These are phyloP conservation scores for Villa cingulata DNA, from an alignment of 2,888 invertebrate species.

Conservation along the genomic window DNA sequence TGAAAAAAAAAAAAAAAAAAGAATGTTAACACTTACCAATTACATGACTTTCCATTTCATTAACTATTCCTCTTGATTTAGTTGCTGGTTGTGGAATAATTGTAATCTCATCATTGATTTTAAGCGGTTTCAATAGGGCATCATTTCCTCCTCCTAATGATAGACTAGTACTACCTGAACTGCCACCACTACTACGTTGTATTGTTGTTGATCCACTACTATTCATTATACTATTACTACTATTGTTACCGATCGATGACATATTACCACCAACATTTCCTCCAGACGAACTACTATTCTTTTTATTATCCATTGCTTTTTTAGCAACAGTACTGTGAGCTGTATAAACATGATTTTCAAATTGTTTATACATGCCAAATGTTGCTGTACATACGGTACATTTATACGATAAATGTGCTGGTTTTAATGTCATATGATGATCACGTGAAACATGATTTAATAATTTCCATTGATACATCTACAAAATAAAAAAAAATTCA, in stretches of 20 bases:
- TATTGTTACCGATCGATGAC: too few relatives aligned
- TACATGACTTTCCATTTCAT: slow-evolving; percentile 36
- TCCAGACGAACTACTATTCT: slow-evolving; percentile 30
- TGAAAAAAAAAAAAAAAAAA: neutral
- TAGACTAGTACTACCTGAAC: slow-evolving; percentile 12
- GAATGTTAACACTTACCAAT: slow-evolving; percentile 25
- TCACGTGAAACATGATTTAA: slow-evolving; percentile 84
- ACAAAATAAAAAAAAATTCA: slow-evolving; percentile 22
- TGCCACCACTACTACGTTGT: too few relatives aligned
- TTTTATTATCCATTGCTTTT: slow-evolving; percentile 68
- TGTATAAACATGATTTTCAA: slow-evolving; percentile 87
- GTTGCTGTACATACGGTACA: slow-evolving; percentile 91
- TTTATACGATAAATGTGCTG: slow-evolving; percentile 86
- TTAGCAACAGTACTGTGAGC: slow-evolving; percentile 85
- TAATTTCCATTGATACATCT: slow-evolving; percentile 90
- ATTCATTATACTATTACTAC: slow-evolving; percentile 13
- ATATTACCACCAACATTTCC: slow-evolving; percentile 15
- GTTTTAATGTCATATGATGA: slow-evolving; percentile 82
- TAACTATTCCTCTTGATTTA: slow-evolving; percentile 26
- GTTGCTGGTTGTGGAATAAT: slow-evolving; percentile 72
- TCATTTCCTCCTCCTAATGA: slow-evolving; percentile 34
- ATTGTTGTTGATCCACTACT: slow-evolving; percentile 20
- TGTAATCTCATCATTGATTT: slow-evolving; percentile 80
- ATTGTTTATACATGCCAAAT: slow-evolving; percentile 89
- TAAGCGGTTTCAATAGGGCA: slow-evolving; percentile 61